phyloP scores from a whole-genome alignment of 2,113 vertebrate genomes.

The Tragulus kanchil region DNA sequence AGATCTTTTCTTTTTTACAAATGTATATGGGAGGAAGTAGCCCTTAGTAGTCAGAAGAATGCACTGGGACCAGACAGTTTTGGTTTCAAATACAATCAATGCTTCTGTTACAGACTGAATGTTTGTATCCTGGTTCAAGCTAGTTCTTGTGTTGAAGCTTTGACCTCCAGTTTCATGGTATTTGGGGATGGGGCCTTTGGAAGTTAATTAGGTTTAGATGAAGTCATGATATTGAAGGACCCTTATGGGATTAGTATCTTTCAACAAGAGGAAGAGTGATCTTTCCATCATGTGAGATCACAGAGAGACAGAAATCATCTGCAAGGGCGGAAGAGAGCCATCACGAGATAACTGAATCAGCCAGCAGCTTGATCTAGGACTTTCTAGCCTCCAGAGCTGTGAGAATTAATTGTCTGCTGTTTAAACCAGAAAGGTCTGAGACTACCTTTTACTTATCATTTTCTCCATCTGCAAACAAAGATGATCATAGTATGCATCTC shows the following conservation, averaged over 20 bases:
- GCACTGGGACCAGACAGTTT: not conserved
- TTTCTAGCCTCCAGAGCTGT: not conserved
- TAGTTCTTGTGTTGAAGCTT: not conserved
- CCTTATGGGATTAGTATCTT: not conserved
- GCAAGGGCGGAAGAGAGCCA: not conserved
- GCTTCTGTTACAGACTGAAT: not conserved
- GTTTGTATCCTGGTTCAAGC: not conserved
- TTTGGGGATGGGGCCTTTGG: not conserved
- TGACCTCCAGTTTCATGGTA: not conserved
- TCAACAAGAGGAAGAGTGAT: not conserved
- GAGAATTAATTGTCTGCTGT: not conserved
- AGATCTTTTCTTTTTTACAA: conserved; percentile 42
- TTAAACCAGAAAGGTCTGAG: not conserved
- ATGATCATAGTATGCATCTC: not conserved
- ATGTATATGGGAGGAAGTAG: not conserved
- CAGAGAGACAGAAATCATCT: not conserved
- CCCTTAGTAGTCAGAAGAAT: not conserved
- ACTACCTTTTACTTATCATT: not conserved
- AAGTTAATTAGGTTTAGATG: not conserved
- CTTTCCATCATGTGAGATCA: not conserved
- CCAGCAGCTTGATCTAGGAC: not conserved
- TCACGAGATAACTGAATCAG: not conserved
- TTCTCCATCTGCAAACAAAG: conserved; percentile 3
- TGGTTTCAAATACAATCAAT: conserved; percentile 8
- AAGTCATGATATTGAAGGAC: not conserved